Conservation (phyloP, 1,140 invertebrate genomes). For the Drosophila dunni region DNA sequence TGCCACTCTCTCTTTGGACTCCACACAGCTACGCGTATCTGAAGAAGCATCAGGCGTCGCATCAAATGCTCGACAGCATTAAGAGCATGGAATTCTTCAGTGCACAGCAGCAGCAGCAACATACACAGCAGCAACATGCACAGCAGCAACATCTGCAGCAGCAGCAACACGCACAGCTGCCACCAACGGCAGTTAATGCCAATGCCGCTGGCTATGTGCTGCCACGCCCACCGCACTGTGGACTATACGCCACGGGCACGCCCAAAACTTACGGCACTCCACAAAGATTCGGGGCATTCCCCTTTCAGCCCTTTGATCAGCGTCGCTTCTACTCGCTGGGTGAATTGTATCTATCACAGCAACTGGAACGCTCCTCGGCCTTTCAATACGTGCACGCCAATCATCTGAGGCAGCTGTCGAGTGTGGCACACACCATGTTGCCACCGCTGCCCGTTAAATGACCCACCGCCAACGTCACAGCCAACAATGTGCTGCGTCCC, state of each 20-base stretch:
- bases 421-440: constrained; percentile 64
- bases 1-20: too few species aligned
- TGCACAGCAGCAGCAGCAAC: constrained; percentile 49
- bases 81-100: constrained; percentile 75
- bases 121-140: constrained; percentile 42
- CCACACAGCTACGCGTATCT: constrained; percentile 90
- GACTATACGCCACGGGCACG: constrained; percentile 48
- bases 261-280: constrained; percentile 51
- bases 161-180: constrained; percentile 34
- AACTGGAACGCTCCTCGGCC: constrained; percentile 78
- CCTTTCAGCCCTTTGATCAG: constrained; percentile 75
- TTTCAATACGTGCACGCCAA: constrained; percentile 83
- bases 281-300: constrained; percentile 60
- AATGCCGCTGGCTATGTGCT: constrained; percentile 38
- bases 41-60: constrained; percentile 88
- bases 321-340: constrained; percentile 76
- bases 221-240: constrained; percentile 59
- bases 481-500: constrained; percentile 67
- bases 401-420: constrained; percentile 73
- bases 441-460: constrained; percentile 81
- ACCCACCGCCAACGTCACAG: constrained; percentile 58
- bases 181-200: constrained; percentile 7
- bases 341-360: constrained; percentile 80
- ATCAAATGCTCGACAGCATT: constrained; percentile 78
- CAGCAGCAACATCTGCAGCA: constrained; percentile 27